Conservation (phyloP, 2,888 invertebrate species). For the Mystacides longicornis region DNA sequence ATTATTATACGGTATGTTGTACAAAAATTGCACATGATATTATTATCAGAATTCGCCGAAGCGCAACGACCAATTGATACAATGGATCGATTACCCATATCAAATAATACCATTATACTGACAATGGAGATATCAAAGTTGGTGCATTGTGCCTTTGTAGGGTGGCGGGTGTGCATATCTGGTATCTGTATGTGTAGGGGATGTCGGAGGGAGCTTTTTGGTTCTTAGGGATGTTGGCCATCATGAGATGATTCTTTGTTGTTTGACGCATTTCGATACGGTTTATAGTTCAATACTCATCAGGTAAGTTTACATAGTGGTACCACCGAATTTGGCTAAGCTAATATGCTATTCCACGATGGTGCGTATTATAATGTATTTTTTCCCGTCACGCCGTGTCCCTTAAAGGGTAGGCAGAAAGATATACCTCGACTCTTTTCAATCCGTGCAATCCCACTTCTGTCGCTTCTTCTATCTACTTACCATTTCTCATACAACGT, state of each 20-base stretch:
- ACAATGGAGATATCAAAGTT: slow-evolving; percentile 21
- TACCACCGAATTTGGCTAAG: too few relatives aligned
- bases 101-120: slow-evolving; percentile 23
- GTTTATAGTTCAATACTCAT: slow-evolving; percentile 16
- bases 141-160: slow-evolving; percentile 16
- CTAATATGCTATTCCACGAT: too few relatives aligned
- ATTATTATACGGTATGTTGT: too few relatives aligned
- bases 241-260: slow-evolving; percentile 16
- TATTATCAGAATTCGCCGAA: slow-evolving; percentile 11
- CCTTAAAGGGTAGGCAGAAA: too few relatives aligned
- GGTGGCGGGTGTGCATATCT: slow-evolving; percentile 2
- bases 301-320: too few relatives aligned
- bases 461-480: too few relatives aligned
- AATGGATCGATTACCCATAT: slow-evolving; percentile 22
- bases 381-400: too few relatives aligned
- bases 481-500: too few relatives aligned
- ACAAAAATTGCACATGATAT: neutral
- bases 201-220: neutral
- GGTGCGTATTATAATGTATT: too few relatives aligned
- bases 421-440: too few relatives aligned
- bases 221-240: slow-evolving; percentile 13
- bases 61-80: slow-evolving; percentile 20
- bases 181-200: neutral
- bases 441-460: too few relatives aligned
- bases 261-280: slow-evolving; percentile 20